Conservation (phyloP, 2,888 invertebrate genomes). For the Xylocampa areola region DNA sequence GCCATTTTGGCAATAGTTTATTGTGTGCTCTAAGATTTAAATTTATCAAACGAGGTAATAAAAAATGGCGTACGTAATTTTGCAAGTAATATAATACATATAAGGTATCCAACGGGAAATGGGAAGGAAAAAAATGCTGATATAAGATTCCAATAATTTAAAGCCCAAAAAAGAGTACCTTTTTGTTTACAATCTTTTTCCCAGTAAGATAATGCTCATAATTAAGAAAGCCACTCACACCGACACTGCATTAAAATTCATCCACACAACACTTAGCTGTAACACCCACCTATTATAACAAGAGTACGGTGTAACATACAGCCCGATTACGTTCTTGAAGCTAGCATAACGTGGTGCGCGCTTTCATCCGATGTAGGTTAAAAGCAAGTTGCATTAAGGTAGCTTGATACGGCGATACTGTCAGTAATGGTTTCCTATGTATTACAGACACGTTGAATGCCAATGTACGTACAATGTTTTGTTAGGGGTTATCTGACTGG, state of each 20-base stretch:
- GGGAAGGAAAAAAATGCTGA: too few species aligned
- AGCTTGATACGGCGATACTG: slow-evolving; percentile 65
- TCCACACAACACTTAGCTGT: slow-evolving; percentile 13
- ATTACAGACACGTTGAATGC: slow-evolving; percentile 34
- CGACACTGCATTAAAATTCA: slow-evolving; percentile 32
- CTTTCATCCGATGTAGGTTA: slow-evolving; percentile 76
- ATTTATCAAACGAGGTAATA: too few species aligned
- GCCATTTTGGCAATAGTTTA: too few species aligned
- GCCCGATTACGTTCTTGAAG: slow-evolving; percentile 62
- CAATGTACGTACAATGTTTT: slow-evolving; percentile 17
- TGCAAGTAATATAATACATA: too few species aligned
- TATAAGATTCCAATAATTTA: too few species aligned
- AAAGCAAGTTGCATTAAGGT: slow-evolving; percentile 76
- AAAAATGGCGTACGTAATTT: too few species aligned
- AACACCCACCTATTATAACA: slow-evolving; percentile 23
- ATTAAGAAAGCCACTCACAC: slow-evolving; percentile 18
- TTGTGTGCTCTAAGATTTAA: too few species aligned
- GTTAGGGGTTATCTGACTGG: not conserved
- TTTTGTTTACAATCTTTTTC: too few species aligned
- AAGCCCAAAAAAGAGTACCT: too few species aligned
- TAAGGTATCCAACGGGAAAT: too few species aligned
- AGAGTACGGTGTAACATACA: slow-evolving; percentile 59
- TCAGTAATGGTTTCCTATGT: slow-evolving; percentile 40
- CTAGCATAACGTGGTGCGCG: slow-evolving; percentile 47
- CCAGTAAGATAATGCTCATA: not conserved